These are phyloP conservation scores for Atta colombica DNA, from an alignment of 1,140 invertebrate species.

Conservation along the genomic window DNA sequence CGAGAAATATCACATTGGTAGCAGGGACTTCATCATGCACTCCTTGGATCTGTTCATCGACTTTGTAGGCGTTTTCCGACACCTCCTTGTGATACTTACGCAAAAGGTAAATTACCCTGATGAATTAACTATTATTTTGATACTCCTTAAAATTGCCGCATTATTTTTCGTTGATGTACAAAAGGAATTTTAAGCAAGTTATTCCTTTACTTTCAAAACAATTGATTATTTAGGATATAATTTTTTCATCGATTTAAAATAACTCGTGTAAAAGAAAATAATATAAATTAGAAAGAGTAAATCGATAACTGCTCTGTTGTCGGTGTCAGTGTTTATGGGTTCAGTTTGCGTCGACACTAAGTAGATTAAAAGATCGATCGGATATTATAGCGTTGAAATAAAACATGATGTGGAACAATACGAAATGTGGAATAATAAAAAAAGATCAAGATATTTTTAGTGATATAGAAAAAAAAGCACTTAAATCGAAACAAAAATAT, in stretches of 20 bases:
- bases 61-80: slow-evolving; percentile 96
- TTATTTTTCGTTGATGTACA: neutral
- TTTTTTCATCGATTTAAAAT: neutral
- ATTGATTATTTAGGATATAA: neutral
- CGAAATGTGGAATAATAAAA: neutral
- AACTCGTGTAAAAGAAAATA: neutral
- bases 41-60: slow-evolving; percentile 97
- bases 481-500: neutral
- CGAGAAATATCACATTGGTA: slow-evolving; percentile 95
- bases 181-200: neutral
- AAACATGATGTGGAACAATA: neutral
- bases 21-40: slow-evolving; percentile 96
- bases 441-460: neutral
- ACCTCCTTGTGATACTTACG: slow-evolving; percentile 94
- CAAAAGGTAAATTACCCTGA: slow-evolving; percentile 91
- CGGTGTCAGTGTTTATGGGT: neutral
- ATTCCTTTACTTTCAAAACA: neutral
- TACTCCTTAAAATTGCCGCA: neutral
- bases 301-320: slow-evolving; percentile 6
- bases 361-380: slow-evolving; percentile 30
- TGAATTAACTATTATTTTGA: neutral
- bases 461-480: neutral
- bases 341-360: neutral
- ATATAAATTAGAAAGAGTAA: neutral
- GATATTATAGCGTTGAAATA: neutral